Evolutionary conservation across 2,797 vertebrate species (phyloP), one percentile per base, ranked within the genome.

Genomic region (Tragelaphus oryx): DNA sequence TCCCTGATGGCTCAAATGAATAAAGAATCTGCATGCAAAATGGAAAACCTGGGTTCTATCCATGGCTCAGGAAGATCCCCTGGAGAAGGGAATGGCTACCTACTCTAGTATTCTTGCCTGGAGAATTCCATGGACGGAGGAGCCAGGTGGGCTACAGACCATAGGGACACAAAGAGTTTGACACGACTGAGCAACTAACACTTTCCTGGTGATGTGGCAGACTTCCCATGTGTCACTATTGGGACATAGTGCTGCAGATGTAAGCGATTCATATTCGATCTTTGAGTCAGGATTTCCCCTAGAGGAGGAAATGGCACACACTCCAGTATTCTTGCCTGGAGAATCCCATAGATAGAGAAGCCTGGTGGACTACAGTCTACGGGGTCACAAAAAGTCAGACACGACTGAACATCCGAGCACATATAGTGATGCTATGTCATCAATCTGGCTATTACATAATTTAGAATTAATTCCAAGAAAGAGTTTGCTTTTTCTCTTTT

Each of bases 381-480:
- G 37, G 68, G 11, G 37, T 71, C 37, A 41, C 37, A 71, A 24
- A 71, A 41, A 71, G 37, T 71, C 20, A 71, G 68, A 41, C 37
- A 41, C 22, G 1, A 24, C 20, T 71, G 68, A 71, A 24, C 33
- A 41, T 41, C 68, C 13, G 37, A 71, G 37, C 68, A 71, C 5
- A n/a, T 50, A 76, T 50, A n/a, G 2, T 50, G 16, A 24, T 59
- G 68, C 50, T 91, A 79, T 52, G 4, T 20, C 8, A 30, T 84
- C 16, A 84, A 33, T 41, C 5, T 52, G 6, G 7, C 50, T 65
- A 74, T 85, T 60, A 8, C 54, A 22, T 60, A n/a, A n/a, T 93
- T 94, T 50, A 87, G 48, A 90, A 93, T 37, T 48, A 7, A 18
- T 54, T 92, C 50, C 37, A 95, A 94, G 68, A 65, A 87, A 87